phyloP scores from a whole-genome alignment of 2,113 vertebrate genomes.

The Sialia sialis region DNA sequence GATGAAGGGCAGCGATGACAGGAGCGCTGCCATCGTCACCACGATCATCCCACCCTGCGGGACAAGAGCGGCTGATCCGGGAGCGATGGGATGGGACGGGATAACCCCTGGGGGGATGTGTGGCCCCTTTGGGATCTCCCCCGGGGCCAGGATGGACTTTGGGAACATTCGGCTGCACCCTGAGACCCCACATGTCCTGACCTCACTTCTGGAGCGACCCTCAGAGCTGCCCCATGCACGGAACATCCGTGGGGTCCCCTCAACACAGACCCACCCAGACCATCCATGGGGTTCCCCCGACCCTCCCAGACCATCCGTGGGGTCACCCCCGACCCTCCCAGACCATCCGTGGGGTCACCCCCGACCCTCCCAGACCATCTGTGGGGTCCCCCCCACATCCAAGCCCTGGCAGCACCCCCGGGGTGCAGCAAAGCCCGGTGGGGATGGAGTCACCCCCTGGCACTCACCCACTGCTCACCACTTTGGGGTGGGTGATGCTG shows the following conservation, averaged over 20 bases:
- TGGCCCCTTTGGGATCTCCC: no score
- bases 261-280: neutral
- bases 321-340: neutral
- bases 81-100: neutral
- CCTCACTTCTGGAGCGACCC: neutral
- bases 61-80: rapidly evolving
- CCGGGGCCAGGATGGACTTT: neutral
- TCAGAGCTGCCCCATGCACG: rapidly evolving
- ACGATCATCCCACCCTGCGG: constrained; percentile 87
- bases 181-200: rapidly evolving
- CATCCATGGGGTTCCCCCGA: no score
- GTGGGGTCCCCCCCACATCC: rapidly evolving
- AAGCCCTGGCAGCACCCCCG: rapidly evolving
- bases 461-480: constrained; percentile 80
- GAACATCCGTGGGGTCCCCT: neutral
- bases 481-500: constrained; percentile 87
- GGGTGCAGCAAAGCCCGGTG: neutral
- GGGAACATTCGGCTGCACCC: neutral
- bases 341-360: rapidly evolving
- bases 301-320: neutral
- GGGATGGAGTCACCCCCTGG: no score
- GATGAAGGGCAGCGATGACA: constrained; percentile 90
- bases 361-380: neutral
- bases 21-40: constrained; percentile 88
- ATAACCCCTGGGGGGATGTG: no score